These are phyloP conservation scores for Drosophila parthenogenetica DNA, from an alignment of 2,888 invertebrate species.

Conservation along the genomic window DNA sequence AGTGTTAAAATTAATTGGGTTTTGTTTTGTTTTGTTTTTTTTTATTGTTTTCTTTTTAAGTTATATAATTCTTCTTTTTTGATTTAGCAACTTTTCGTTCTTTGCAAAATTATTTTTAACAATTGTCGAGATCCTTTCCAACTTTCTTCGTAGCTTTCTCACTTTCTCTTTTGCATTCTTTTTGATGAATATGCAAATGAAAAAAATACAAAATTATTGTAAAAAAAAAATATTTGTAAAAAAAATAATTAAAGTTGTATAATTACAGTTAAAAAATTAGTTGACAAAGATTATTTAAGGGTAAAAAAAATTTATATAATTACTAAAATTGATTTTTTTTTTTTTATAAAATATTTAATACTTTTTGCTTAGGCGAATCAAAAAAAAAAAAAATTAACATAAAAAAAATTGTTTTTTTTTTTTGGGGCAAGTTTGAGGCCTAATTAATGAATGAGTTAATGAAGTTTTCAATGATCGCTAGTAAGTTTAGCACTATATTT, in stretches of 20 bases:
- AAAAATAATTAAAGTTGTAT: constrained; percentile 8
- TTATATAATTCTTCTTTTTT: constrained; percentile 20
- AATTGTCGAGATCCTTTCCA: constrained; percentile 68
- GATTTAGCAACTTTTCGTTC: constrained; percentile 43
- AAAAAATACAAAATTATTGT: constrained; percentile 17
- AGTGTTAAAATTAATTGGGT: constrained; percentile 50
- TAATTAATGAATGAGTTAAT: constrained; percentile 3
- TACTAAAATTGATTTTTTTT: constrained; percentile 20
- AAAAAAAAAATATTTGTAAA: constrained; percentile 9
- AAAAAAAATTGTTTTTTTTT: not conserved
- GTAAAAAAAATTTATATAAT: constrained; percentile 1
- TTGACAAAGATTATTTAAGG: constrained; percentile 16
- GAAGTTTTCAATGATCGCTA: constrained; percentile 4
- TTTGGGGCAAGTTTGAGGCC: constrained; percentile 51
- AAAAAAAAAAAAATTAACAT: constrained; percentile 7
- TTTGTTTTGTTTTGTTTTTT: constrained; percentile 26
- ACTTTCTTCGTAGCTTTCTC: not conserved
- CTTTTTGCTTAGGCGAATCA: constrained; percentile 59
- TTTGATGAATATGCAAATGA: constrained; percentile 46
- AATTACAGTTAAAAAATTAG: constrained; percentile 20
- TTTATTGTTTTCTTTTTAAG: constrained; percentile 25
- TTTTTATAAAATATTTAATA: constrained; percentile 67
- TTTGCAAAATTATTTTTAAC: constrained; percentile 52
- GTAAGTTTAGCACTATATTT: constrained; percentile 37
- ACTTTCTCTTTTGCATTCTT: constrained; percentile 50